Evolutionary conservation across 2,113 vertebrate genomes (phyloP).

Genomic region (Pituophis catenifer): DNA sequence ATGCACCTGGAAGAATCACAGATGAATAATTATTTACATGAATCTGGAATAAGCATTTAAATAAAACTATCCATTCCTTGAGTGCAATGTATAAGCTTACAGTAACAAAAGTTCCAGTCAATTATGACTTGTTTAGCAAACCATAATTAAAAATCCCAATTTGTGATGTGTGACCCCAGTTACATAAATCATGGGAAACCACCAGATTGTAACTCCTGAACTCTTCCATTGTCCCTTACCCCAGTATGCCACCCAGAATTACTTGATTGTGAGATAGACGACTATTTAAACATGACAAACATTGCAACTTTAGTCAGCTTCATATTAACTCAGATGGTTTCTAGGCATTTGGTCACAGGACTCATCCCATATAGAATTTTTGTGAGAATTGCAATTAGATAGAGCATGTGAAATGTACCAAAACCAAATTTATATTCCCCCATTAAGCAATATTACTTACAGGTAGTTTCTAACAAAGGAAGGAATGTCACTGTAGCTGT

Average conservation of each 20-base stretch:
- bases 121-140: background rate
- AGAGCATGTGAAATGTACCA: background rate
- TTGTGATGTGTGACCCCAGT: background rate
- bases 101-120: background rate
- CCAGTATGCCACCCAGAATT: background rate
- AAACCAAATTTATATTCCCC: background rate
- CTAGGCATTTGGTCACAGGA: background rate
- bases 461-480: conserved; percentile 87
- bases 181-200: background rate
- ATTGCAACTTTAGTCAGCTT: background rate
- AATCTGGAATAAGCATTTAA: background rate
- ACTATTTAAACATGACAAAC: background rate
- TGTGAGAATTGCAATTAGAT: background rate
- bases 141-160: background rate
- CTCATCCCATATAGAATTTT: background rate
- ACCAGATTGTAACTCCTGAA: background rate
- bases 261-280: background rate
- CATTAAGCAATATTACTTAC: conserved; percentile 72
- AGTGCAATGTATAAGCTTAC: background rate
- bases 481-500: conserved; percentile 95
- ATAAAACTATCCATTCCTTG: background rate
- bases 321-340: background rate
- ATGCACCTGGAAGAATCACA: conserved; percentile 78
- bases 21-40: background rate
- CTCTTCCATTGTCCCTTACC: background rate